Evolutionary conservation across 2,888 invertebrate genomes (phyloP), one percentile per base, ranked within the genome.

Genomic region (Synergus laeviventris): DNA sequence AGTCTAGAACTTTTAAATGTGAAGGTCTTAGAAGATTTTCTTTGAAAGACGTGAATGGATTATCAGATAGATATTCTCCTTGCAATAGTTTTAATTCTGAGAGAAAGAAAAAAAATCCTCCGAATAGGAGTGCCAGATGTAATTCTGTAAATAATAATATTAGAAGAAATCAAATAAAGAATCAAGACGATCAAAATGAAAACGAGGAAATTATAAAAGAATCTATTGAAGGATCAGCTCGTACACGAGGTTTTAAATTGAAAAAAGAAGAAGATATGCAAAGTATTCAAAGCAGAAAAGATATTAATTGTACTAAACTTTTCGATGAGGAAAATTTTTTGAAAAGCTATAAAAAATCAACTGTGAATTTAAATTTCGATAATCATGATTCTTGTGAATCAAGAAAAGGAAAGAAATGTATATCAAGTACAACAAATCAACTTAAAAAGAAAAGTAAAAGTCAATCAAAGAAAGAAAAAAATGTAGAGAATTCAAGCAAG

Each of bases 201-300:
- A 11, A 70, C 1, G 9, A 8, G 3, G 16, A 49, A 11, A 31
- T 18, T 11, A 8, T 42, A 14, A 24, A 45, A 24, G 16, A 66
- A 2, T 66, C 14, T 49, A 3, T n/a, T 49, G 70, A 70, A 70
- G 70, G 70, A 49, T 49, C 70, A n/a, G 70, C 70, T 70, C 70
- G 70, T 11, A 70, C 70, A 9, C 45, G 70, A 49, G 49, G 49
- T 31, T 49, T 49, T 31, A 31, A 49, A 31, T 42, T 16, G 0
- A 16, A 9, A 11, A 45, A 0, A 4, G 18, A 70, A 16, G 31
- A 70, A 16, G 45, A 14, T 5, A 31, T 9, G 1, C n/a, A 61
- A 59, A 9, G 31, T 31, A 31, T 8, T 61, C 3, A 24, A 16
- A 36, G 9, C 11, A 61, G n/a, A 61, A 61, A 61, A 61, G n/a